Evolutionary conservation across 37 sponge, comb jelly and placozoan genomes (phyloP), one percentile per base, ranked within the genome.

Genomic region (Tethya wilhelma): DNA sequence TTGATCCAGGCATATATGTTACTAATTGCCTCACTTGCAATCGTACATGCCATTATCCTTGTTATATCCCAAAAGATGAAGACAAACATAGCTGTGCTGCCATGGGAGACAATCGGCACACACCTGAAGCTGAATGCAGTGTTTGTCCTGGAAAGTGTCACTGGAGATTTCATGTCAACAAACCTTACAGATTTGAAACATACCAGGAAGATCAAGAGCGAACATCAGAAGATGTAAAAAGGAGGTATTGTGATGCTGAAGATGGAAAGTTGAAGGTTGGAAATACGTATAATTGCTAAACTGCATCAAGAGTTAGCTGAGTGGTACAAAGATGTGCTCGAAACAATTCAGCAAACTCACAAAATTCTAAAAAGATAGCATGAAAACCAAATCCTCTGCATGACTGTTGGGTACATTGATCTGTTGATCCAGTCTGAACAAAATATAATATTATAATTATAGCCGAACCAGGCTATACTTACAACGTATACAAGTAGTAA

Each of bases 1-100:
- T 89, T 56, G 44, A 57, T 1, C 30, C 33, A 2, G 94, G 90
- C 17, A 25, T 11, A n/a, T 90, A 79, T 76, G 84, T 73, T 19
- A 93, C 90, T 38, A 93, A 86, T 64, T 94, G 94, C 44, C 43
- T 78, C 17, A 82, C 20, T 2, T 94, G 94, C 42, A 80, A 94
- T 64, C 69, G 32, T 40, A 94, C 94, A 19, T 94, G 94, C 53
- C 94, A 94, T 69, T 8, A 73, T 25, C 23, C 23, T 9, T 94
- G 94, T 67, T 45, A 36, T 6, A 38, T 67, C 71, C 40, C 76
- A 56, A 56, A 90, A 41, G 90, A 94, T 41, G 56, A 30, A 9
- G 83, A 89, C 42, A 90, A 86, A 67, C 73, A 19, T 40, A 80
- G 49, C 2, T 94, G 94, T 57, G 6, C 71, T 55, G 94, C 90